phyloP scores from a whole-genome alignment of 1,140 invertebrate genomes.

The Sycophila sp. region DNA sequence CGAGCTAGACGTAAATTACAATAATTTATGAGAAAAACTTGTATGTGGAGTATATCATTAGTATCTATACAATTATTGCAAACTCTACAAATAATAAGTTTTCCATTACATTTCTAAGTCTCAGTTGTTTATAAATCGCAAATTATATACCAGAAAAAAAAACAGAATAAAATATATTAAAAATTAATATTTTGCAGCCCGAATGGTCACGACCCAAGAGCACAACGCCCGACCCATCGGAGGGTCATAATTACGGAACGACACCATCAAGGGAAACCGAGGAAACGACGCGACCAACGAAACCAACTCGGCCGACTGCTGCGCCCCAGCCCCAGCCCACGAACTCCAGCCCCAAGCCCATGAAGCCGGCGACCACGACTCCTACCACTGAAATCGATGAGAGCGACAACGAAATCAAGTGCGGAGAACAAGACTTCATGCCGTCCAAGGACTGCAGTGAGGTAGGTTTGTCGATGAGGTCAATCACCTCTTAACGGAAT shows the following conservation, averaged over 20 bases:
- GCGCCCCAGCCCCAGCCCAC: constrained; percentile 34
- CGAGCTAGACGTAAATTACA: too few species aligned
- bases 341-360: constrained; percentile 31
- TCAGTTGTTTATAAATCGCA: too few species aligned
- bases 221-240: constrained; percentile 66
- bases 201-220: constrained; percentile 77
- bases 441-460: constrained; percentile 73
- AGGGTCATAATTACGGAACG: constrained; percentile 44
- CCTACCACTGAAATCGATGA: constrained; percentile 56
- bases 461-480: constrained; percentile 59
- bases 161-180: neutral
- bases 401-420: constrained; percentile 63
- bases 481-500: too few species aligned
- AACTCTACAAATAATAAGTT: too few species aligned
- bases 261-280: constrained; percentile 43
- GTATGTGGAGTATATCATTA: too few species aligned
- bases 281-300: constrained; percentile 40
- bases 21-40: too few species aligned
- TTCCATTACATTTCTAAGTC: too few species aligned
- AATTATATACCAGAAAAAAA: neutral
- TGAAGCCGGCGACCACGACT: constrained; percentile 37
- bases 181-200: constrained; percentile 61
- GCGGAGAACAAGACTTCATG: constrained; percentile 71
- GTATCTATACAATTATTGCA: too few species aligned
- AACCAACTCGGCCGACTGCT: constrained; percentile 26